A percentile compares a stretch with the other conserved stretches of the same genome.
phyloP scores from a whole-genome alignment of 2,113 vertebrate species.

The Indri indri region DNA sequence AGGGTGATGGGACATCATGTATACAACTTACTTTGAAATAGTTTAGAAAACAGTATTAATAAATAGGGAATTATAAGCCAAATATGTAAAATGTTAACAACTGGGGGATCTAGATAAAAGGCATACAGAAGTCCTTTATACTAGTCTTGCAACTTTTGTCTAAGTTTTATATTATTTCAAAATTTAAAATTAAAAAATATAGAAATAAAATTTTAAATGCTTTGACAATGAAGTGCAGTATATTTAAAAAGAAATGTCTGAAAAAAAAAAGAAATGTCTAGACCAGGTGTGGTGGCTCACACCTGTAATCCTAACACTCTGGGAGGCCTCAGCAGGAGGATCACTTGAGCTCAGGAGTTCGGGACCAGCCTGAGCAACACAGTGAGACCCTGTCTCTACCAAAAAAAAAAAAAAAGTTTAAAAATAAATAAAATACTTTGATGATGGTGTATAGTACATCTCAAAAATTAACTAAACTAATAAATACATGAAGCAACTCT shows the following conservation, averaged over 20 bases:
- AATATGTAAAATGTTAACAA: constrained; percentile 23
- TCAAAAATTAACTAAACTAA: not conserved
- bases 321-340: no score
- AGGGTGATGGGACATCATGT: not conserved
- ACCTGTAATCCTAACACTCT: no score
- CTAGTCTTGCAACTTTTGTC: not conserved
- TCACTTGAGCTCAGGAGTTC: no score
- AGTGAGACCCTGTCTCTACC: no score
- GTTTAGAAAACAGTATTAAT: constrained; percentile 12
- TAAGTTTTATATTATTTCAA: constrained; percentile 19
- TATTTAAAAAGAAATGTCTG: constrained; percentile 13
- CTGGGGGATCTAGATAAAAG: not conserved
- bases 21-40: constrained; percentile 15
- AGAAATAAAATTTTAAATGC: not conserved
- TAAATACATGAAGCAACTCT: constrained; percentile 5
- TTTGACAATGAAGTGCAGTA: not conserved
- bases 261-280: no score
- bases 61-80: not conserved
- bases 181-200: constrained; percentile 8
- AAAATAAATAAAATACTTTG: not conserved
- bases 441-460: not conserved
- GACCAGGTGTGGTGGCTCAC: not conserved
- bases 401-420: not conserved
- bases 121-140: not conserved
- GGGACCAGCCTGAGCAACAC: no score